phyloP scores from a whole-genome alignment of 2,797 vertebrate genomes.

The Cyclura pinguis region DNA sequence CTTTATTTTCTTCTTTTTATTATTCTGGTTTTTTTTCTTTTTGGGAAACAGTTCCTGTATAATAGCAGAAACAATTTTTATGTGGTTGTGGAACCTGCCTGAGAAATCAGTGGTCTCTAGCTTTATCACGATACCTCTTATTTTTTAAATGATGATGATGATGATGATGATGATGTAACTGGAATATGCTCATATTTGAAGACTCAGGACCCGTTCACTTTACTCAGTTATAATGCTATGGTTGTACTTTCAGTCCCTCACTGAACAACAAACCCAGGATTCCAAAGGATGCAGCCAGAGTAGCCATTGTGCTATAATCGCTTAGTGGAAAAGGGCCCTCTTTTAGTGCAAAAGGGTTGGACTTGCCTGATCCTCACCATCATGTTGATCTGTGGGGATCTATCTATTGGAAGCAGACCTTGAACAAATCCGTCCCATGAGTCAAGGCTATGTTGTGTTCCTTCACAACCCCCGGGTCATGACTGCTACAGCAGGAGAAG shows the following conservation, averaged over 20 bases:
- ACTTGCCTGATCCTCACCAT: constrained; percentile 64
- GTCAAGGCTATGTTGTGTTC: constrained; percentile 61
- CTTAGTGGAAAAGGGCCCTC: no score
- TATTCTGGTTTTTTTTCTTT: constrained; percentile 34
- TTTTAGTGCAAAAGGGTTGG: constrained; percentile 54
- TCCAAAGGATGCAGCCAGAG: no score
- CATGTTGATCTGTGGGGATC: constrained; percentile 30
- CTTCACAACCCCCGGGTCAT: constrained; percentile 61
- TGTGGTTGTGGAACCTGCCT: constrained; percentile 24
- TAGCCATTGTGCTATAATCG: no score
- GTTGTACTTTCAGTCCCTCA: no score
- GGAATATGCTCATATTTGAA: no score
- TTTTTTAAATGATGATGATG: constrained; percentile 8
- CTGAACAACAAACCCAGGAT: no score
- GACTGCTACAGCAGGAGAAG: constrained; percentile 29
- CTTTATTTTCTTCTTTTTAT: not conserved
- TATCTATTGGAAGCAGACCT: constrained; percentile 56
- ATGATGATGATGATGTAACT: no score
- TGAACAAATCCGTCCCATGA: constrained; percentile 66
- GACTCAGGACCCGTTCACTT: not conserved
- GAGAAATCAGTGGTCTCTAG: constrained; percentile 41
- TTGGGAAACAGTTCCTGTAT: constrained; percentile 23
- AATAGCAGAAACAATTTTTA: not conserved
- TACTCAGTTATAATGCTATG: not conserved
- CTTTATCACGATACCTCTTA: not conserved